These are phyloP conservation scores for Eremophila alpestris DNA, from an alignment of 2,797 vertebrate species.

Conservation along the genomic window DNA sequence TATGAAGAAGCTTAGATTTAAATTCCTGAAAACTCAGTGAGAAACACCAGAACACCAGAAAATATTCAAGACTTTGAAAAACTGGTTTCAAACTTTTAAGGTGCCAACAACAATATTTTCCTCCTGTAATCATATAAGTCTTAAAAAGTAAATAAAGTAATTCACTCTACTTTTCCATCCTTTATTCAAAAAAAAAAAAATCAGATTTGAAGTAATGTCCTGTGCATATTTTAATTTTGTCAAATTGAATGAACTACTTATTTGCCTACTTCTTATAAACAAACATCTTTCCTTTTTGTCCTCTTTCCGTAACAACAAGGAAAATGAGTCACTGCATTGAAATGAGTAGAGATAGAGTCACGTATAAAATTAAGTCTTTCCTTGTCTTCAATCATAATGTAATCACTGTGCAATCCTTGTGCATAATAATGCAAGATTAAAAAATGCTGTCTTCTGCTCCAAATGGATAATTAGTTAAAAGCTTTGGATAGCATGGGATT, in stretches of 20 bases:
- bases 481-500: background rate
- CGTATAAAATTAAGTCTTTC: background rate
- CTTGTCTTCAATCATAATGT: background rate
- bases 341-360: background rate
- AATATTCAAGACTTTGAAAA: background rate
- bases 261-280: background rate
- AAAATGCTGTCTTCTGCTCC: background rate
- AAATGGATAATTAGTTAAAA: background rate
- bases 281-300: background rate
- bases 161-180: background rate
- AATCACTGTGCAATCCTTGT: background rate
- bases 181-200: background rate
- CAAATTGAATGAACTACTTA: background rate
- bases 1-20: background rate
- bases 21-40: background rate
- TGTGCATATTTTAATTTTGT: background rate
- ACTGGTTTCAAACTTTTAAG: background rate
- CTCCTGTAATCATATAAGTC: background rate
- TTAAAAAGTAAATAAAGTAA: background rate
- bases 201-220: background rate
- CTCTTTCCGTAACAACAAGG: background rate
- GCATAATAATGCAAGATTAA: background rate
- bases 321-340: background rate
- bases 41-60: background rate
- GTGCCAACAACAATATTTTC: background rate